phyloP scores from a whole-genome alignment of 2,888 invertebrate genomes.

The Anagyrus pseudococci region DNA sequence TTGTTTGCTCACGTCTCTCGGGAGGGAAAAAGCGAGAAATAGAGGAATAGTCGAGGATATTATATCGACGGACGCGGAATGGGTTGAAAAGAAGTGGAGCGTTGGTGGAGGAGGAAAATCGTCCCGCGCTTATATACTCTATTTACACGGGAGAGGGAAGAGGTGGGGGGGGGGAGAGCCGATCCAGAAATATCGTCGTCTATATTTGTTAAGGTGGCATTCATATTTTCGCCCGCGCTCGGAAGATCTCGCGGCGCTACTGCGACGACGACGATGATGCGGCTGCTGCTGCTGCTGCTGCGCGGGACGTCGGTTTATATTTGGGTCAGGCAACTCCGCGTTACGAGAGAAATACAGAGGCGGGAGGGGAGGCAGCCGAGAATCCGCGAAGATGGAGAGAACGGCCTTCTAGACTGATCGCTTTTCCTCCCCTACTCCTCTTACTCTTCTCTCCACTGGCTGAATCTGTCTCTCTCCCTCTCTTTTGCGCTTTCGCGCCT shows the following conservation, averaged over 20 bases:
- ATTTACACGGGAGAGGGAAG: background rate
- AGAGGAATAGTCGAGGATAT: too few species aligned
- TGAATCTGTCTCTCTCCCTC: background rate
- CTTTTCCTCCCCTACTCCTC: background rate
- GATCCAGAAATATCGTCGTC: constrained; percentile 57
- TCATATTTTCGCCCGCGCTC: constrained; percentile 53
- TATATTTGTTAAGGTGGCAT: constrained; percentile 58
- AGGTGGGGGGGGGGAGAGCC: too few species aligned
- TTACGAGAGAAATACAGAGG: constrained; percentile 37
- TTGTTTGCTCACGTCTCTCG: constrained; percentile 12
- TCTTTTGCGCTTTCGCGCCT: too few species aligned
- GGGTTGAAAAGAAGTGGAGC: background rate
- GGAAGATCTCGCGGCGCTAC: constrained; percentile 41
- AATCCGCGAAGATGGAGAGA: background rate
- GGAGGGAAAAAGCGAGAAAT: background rate
- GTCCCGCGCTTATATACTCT: background rate
- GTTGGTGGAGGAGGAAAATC: background rate
- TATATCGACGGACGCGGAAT: background rate
- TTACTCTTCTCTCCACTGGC: background rate
- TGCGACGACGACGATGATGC: constrained; percentile 8
- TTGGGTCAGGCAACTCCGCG: constrained; percentile 47
- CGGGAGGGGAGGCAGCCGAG: constrained; percentile 19
- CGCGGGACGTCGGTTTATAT: constrained; percentile 49
- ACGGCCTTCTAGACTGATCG: background rate
- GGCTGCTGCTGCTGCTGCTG: constrained; percentile 40